These are phyloP conservation scores for Perca fluviatilis DNA, from an alignment of 2,113 vertebrate genomes.

Conservation along the genomic window DNA sequence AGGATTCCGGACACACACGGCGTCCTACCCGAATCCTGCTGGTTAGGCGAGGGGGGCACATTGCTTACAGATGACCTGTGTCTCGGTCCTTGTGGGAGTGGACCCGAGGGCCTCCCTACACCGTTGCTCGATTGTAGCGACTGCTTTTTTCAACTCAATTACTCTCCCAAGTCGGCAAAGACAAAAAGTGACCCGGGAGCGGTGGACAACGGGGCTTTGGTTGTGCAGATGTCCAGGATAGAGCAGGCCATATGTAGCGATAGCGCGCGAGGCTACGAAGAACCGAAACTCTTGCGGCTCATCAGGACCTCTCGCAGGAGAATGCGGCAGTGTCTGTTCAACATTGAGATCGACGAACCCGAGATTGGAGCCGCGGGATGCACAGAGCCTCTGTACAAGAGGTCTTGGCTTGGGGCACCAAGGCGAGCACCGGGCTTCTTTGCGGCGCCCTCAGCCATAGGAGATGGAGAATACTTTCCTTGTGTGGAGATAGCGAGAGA, in stretches of 20 bases:
- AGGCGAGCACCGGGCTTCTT: neutral
- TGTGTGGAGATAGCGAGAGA: neutral
- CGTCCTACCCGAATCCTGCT: neutral
- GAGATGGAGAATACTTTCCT: conserved; percentile 15
- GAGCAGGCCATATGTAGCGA: conserved; percentile 8
- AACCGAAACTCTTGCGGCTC: neutral
- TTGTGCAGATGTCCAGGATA: neutral
- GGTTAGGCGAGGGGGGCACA: neutral
- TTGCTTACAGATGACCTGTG: conserved; percentile 8
- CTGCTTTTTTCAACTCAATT: conserved; percentile 26
- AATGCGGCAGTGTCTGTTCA: neutral
- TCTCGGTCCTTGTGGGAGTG: rapidly evolving
- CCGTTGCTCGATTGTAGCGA: neutral
- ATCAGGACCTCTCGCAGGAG: neutral
- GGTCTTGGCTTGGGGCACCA: neutral
- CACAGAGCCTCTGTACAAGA: neutral
- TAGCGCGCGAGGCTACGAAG: conserved; percentile 2
- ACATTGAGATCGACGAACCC: neutral
- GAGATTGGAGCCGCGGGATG: rapidly evolving
- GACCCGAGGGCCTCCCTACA: rapidly evolving
- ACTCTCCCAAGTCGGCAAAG: neutral
- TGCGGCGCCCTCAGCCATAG: neutral
- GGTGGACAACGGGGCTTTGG: neutral
- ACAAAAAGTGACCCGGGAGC: rapidly evolving
- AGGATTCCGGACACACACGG: neutral